Conservation (phyloP, 2,797 vertebrate species). For the Muraenolepis orangiensis region DNA sequence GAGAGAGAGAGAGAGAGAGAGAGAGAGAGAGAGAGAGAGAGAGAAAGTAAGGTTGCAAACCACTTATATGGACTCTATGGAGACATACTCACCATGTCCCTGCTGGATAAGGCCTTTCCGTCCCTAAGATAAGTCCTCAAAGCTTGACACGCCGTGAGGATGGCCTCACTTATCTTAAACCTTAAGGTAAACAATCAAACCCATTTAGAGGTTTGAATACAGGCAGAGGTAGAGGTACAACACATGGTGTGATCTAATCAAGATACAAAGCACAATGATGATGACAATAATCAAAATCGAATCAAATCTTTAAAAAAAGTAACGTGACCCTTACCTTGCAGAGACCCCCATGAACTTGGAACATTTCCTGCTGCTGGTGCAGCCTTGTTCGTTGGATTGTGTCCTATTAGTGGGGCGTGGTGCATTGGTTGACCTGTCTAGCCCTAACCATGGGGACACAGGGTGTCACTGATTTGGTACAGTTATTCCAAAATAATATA, state of each 20-base stretch:
- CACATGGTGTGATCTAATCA: no score
- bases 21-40: not conserved
- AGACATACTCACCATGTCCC: constrained; percentile 81
- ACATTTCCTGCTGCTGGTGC: constrained; percentile 81
- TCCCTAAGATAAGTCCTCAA: constrained; percentile 83
- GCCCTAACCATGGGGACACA: constrained; percentile 32
- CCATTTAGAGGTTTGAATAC: not conserved
- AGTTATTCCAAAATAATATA: not conserved
- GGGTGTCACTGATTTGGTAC: not conserved
- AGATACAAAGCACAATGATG: no score
- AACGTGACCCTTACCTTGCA: constrained; percentile 75
- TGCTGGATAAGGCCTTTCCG: constrained; percentile 77
- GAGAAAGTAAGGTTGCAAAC: no score
- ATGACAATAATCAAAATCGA: not conserved
- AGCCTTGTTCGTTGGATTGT: constrained; percentile 75
- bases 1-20: not conserved
- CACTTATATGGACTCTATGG: not conserved
- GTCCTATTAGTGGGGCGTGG: constrained; percentile 84
- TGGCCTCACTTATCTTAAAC: constrained; percentile 85
- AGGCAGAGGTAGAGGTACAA: not conserved
- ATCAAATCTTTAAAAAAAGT: not conserved
- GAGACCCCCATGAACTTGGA: constrained; percentile 83
- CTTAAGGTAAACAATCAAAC: constrained; percentile 54
- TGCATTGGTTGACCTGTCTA: constrained; percentile 71
- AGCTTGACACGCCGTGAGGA: constrained; percentile 85